Conservation (phyloP, 92 coral and sea anemone genomes). For the Palythoa heliodiscus region DNA sequence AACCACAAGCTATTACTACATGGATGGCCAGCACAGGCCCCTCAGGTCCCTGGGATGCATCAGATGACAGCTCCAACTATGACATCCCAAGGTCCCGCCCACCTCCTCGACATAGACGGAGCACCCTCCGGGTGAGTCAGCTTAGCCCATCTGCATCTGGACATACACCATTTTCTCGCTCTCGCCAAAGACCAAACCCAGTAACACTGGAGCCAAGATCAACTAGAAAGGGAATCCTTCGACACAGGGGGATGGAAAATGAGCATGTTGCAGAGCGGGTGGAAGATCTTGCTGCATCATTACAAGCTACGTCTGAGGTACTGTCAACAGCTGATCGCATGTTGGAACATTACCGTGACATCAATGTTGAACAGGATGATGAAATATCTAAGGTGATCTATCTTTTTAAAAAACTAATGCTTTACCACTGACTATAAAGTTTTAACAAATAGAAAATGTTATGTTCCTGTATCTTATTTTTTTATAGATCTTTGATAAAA, state of each 20-base stretch:
- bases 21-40: constrained; percentile 53
- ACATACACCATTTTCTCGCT: constrained; percentile 54
- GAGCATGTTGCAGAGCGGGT: constrained; percentile 84
- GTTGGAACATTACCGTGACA: constrained; percentile 96
- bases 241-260: constrained; percentile 47
- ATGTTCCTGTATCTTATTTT: neutral
- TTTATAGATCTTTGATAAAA: no score
- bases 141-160: constrained; percentile 58
- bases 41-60: constrained; percentile 92
- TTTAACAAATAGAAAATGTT: no score
- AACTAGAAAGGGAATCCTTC: constrained; percentile 47
- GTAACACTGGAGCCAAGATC: constrained; percentile 14
- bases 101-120: constrained; percentile 62
- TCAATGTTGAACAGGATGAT: constrained; percentile 98
- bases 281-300: constrained; percentile 93
- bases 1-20: constrained; percentile 12
- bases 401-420: neutral
- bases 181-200: neutral
- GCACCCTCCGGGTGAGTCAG: constrained; percentile 86
- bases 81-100: constrained; percentile 68
- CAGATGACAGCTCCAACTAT: constrained; percentile 77
- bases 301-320: constrained; percentile 97
- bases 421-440: no score
- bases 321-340: constrained; percentile 98
- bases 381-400: constrained; percentile 85